These are phyloP conservation scores for Hippoglossus stenolepis DNA, from an alignment of 2,113 vertebrate species.

Conservation along the genomic window DNA sequence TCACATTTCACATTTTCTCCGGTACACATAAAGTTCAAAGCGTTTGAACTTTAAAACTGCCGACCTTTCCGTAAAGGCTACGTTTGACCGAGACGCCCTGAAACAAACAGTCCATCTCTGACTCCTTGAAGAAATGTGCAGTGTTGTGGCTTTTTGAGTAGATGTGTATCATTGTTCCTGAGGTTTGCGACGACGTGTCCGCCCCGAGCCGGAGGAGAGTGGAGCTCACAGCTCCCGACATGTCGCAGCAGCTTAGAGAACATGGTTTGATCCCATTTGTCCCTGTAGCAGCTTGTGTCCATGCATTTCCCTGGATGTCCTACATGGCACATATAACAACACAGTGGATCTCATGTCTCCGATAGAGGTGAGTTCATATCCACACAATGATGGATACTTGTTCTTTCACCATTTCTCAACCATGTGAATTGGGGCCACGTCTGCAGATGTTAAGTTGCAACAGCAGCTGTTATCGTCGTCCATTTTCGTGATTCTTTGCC, in stretches of 20 bases:
- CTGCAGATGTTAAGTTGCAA: no score
- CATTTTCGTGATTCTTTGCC: no score
- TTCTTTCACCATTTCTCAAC: no score
- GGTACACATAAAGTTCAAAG: not conserved
- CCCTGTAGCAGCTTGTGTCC: not conserved
- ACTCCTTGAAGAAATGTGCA: not conserved
- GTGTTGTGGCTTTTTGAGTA: not conserved
- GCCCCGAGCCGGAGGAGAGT: not conserved
- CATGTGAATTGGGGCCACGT: no score
- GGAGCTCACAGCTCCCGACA: constrained; percentile 28
- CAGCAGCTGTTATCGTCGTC: no score
- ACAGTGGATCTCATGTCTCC: no score
- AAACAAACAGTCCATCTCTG: not conserved
- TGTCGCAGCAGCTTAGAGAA: constrained; percentile 14
- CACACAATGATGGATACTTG: no score
- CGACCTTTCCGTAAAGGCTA: not conserved
- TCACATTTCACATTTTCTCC: not conserved
- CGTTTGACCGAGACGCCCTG: not conserved
- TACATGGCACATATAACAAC: no score
- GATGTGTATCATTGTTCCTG: not conserved
- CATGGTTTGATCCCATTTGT: constrained; percentile 18
- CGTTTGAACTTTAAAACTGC: not conserved
- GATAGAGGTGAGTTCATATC: no score
- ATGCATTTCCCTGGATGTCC: no score
- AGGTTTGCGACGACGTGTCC: not conserved